Base-by-base conservation (phyloP, 2,888 invertebrate genomes). In the Dynastes maya region DNA sequence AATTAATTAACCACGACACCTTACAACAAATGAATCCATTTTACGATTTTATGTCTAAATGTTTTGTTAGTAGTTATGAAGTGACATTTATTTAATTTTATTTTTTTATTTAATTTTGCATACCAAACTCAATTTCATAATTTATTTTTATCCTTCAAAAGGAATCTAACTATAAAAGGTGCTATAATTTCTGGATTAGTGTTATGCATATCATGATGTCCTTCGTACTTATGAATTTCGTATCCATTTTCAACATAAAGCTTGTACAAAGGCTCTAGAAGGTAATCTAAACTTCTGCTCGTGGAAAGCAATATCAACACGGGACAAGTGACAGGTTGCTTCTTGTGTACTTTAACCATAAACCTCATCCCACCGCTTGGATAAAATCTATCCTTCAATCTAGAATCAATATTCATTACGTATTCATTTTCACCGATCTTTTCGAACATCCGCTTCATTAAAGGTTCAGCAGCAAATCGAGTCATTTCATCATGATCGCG, bases 161-260 rank as follows among this genome's bases (percentile, higher is more conserved):
- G 53, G 72, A 78, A 79, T 67, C 68, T 70, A 3, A 67, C 67
- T 58, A 79, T 67, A 40, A 77, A 65, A 9, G 79, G 68, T 13
- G 77, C 79, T 40, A 79, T 61, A n/a, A 74, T 49, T 65, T 79
- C 77, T 6, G 79, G 77, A 55, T 79, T 27, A 6, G 77, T 79
- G 29, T 55, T 77, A 49, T 79, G 79, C 55, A 76, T 71, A 58
- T 79, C 77, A 29, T 79, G 79, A 64, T 79, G 70, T 6, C 79
- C 79, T 29, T 79, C 67, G n/a, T 74, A 76, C 9, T 63, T 71
- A n/a, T 79, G 65, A 13, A 77, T 74, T 65, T 77, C 76, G 45
- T 77, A 79, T 37, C 68, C 72, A 13, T 68, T 72, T 16, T 79
- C 64, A 2, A 72, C 77, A 67, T 63, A 77, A 27, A 74, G 53